phyloP scores from a whole-genome alignment of 2,113 vertebrate genomes.

The Collichthys lucidus region DNA sequence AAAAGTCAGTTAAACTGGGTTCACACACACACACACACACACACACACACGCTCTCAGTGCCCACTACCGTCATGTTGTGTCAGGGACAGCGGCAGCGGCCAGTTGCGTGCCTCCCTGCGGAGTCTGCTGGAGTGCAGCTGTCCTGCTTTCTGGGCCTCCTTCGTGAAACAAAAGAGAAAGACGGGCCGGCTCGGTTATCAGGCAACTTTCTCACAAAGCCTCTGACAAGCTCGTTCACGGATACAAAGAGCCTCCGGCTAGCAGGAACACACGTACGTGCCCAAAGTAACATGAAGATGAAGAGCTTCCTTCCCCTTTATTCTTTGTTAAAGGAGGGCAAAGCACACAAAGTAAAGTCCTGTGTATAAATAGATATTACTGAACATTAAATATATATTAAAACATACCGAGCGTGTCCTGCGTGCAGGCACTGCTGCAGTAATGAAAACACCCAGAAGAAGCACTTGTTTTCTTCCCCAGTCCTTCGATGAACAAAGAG shows the following conservation, averaged over 20 bases:
- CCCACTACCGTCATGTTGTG: neutral
- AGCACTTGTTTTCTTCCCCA: neutral
- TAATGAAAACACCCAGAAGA: no score
- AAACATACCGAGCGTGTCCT: neutral
- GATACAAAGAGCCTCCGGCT: constrained; percentile 4
- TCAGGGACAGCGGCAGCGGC: neutral
- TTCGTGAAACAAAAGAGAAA: constrained; percentile 26
- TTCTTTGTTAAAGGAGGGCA: neutral
- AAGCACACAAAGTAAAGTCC: neutral
- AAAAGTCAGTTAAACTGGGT: neutral
- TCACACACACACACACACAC: neutral
- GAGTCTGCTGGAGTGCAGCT: constrained; percentile 48
- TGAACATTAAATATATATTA: neutral
- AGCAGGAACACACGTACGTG: neutral
- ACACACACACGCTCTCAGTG: neutral
- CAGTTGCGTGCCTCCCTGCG: constrained; percentile 32
- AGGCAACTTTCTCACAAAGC: neutral
- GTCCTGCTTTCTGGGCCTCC: constrained; percentile 39
- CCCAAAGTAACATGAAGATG: neutral
- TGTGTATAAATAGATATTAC: neutral
- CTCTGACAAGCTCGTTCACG: neutral
- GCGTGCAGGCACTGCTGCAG: neutral
- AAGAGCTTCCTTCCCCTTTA: neutral
- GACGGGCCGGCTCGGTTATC: neutral
- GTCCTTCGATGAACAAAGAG: neutral